phyloP scores from a whole-genome alignment of 1,140 invertebrate genomes.

The Zaprionus taronus region DNA sequence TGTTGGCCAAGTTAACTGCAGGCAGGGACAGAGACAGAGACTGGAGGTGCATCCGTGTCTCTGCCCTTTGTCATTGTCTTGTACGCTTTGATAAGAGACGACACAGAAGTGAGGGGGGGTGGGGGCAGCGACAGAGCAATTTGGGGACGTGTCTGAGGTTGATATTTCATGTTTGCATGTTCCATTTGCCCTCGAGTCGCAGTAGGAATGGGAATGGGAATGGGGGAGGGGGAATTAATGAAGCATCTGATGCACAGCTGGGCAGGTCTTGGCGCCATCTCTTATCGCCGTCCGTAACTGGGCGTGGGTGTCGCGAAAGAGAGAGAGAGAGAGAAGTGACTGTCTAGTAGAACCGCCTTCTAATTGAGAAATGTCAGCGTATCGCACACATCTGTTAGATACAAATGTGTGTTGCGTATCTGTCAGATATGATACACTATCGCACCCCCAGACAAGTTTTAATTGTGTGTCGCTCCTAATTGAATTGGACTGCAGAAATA shows the following conservation, averaged over 20 bases:
- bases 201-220: neutral
- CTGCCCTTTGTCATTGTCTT: slow-evolving; percentile 83
- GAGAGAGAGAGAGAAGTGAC: neutral
- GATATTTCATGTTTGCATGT: slow-evolving; percentile 73
- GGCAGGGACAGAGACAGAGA: neutral
- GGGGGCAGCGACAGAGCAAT: slow-evolving; percentile 62
- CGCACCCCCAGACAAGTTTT: slow-evolving; percentile 53
- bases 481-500: slow-evolving; percentile 62
- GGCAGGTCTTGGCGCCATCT: slow-evolving; percentile 23
- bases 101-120: slow-evolving; percentile 12
- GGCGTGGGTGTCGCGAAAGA: neutral
- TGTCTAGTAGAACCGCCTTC: slow-evolving; percentile 29
- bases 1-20: slow-evolving; percentile 36
- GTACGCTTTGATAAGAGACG: slow-evolving; percentile 68
- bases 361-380: slow-evolving; percentile 49
- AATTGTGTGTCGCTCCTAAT: slow-evolving; percentile 71
- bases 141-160: slow-evolving; percentile 62
- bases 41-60: slow-evolving; percentile 44
- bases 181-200: slow-evolving; percentile 36
- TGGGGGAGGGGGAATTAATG: slow-evolving; percentile 38
- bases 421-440: slow-evolving; percentile 49
- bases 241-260: slow-evolving; percentile 35
- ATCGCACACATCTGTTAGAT: slow-evolving; percentile 25
- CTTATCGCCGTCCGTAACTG: neutral
- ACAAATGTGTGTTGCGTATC: slow-evolving; percentile 60